Evolutionary conservation across 1,140 invertebrate genomes (phyloP).

Genomic region (Diploscapter pachys): DNA sequence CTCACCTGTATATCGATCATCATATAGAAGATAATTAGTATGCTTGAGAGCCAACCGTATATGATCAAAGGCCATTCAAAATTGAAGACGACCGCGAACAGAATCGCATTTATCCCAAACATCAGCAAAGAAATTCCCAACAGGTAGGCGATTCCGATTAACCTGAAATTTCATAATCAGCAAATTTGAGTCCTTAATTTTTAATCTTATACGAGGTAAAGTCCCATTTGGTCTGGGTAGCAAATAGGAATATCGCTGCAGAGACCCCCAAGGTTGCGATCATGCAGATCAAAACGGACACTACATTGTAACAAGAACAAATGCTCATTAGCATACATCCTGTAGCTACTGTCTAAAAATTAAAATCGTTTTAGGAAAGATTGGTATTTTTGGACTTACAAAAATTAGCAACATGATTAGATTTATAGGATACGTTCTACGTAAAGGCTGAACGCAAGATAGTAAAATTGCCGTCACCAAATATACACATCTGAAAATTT

Average conservation of each 20-base stretch:
- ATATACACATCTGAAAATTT: no score
- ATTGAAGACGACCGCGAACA: slow-evolving; percentile 34
- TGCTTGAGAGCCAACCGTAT: slow-evolving; percentile 40
- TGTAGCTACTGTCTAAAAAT: slow-evolving; percentile 46
- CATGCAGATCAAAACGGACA: slow-evolving; percentile 47
- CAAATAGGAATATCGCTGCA: slow-evolving; percentile 50
- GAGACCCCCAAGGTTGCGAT: slow-evolving; percentile 48
- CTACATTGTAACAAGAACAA: slow-evolving; percentile 36
- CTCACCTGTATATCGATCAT: slow-evolving; percentile 67
- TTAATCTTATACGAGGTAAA: slow-evolving; percentile 32
- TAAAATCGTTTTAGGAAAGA: not conserved
- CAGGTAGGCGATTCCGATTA: slow-evolving; percentile 48
- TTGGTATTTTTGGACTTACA: slow-evolving; percentile 25
- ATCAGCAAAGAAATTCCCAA: slow-evolving; percentile 49
- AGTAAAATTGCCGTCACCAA: no score
- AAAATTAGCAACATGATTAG: slow-evolving; percentile 50
- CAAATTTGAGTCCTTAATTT: not conserved
- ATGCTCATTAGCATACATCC: slow-evolving; percentile 50
- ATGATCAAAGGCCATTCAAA: slow-evolving; percentile 40
- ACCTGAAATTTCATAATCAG: not conserved
- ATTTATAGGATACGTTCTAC: slow-evolving; percentile 45
- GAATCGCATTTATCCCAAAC: slow-evolving; percentile 49
- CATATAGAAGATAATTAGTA: slow-evolving; percentile 56
- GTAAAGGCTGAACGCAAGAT: no score
- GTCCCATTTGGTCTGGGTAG: slow-evolving; percentile 49